Percentiles rank a stretch among this genome's conserved stretches.
These are phyloP conservation scores for Leptinotarsa texana DNA, from an alignment of 1,140 invertebrate species.

Conservation along the genomic window DNA sequence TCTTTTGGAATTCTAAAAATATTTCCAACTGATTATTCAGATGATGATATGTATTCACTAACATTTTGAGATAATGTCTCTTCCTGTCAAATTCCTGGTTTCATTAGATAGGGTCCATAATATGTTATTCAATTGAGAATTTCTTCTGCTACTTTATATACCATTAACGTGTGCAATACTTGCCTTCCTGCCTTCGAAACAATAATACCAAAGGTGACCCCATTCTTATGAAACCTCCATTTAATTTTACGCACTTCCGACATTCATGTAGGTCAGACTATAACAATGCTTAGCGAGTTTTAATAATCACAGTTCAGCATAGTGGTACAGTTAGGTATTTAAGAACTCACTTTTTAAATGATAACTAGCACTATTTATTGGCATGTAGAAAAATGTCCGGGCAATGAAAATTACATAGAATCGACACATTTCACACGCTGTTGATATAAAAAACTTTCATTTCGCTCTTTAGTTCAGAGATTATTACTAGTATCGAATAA, in stretches of 20 bases:
- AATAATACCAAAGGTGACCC: not conserved
- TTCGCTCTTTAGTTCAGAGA: too few relatives aligned
- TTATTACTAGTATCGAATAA: too few relatives aligned
- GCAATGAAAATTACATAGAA: not conserved
- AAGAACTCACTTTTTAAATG: constrained; percentile 24
- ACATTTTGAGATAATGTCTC: too few relatives aligned
- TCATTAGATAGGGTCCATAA: too few relatives aligned
- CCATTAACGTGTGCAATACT: not conserved
- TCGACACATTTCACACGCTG: constrained; percentile 1
- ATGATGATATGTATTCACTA: too few relatives aligned
- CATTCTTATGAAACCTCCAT: not conserved
- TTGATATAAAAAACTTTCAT: too few relatives aligned
- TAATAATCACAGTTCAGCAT: constrained; percentile 1
- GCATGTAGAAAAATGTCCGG: not conserved
- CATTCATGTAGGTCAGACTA: constrained; percentile 15
- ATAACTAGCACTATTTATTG: not conserved
- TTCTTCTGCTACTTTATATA: too few relatives aligned
- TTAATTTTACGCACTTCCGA: constrained; percentile 15
- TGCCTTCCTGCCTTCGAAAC: constrained; percentile 1
- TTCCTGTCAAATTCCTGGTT: too few relatives aligned
- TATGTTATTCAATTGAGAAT: too few relatives aligned
- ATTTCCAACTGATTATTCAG: too few relatives aligned
- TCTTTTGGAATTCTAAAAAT: too few relatives aligned
- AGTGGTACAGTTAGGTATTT: constrained; percentile 14
- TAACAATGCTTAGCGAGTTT: constrained; percentile 14